Evolutionary conservation across 1,140 invertebrate species (phyloP).

Genomic region (Oncopodura yosiiana): DNA sequence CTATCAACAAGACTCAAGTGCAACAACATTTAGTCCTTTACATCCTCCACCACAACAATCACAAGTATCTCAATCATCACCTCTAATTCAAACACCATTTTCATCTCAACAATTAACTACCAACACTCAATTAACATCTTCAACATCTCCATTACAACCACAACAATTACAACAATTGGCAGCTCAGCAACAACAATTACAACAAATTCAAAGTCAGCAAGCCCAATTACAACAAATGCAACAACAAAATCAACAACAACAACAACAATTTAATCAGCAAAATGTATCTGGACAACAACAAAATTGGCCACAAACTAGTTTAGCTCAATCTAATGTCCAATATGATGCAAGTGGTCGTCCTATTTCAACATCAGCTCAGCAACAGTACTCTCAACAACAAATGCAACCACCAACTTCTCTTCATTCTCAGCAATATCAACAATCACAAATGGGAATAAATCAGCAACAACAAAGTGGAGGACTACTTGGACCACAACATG

Average conservation of each 20-base stretch:
- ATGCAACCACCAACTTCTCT: constrained; percentile 21
- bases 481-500: background rate
- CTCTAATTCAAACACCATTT: constrained; percentile 15
- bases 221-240: constrained; percentile 13
- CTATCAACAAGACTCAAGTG: constrained; percentile 6
- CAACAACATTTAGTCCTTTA: constrained; percentile 13
- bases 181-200: constrained; percentile 30
- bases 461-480: constrained; percentile 11
- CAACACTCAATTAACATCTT: background rate
- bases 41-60: constrained; percentile 24
- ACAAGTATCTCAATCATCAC: background rate
- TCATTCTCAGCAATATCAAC: constrained; percentile 28
- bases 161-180: constrained; percentile 4
- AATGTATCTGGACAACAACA: background rate
- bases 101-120: constrained; percentile 2
- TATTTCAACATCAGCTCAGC: constrained; percentile 36
- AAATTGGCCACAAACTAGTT: background rate
- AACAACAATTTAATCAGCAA: constrained; percentile 14
- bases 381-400: constrained; percentile 15
- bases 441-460: constrained; percentile 26
- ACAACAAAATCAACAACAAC: constrained; percentile 30
- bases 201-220: constrained; percentile 26
- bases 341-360: constrained; percentile 40
- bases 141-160: constrained; percentile 4
- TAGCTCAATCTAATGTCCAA: constrained; percentile 33